Evolutionary conservation across 2,888 invertebrate genomes (phyloP).

Genomic region (Poecilobothrus nobilitatus): DNA sequence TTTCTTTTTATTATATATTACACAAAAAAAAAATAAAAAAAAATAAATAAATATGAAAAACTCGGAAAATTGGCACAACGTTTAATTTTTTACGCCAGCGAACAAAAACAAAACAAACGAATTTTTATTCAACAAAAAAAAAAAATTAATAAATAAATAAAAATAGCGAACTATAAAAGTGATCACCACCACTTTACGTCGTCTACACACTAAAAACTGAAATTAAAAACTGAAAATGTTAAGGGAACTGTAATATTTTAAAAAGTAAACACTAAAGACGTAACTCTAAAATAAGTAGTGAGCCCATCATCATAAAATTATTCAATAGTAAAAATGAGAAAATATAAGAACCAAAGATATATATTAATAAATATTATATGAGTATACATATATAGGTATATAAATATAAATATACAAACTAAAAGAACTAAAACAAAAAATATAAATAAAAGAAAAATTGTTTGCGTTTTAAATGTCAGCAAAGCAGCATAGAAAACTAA

Average conservation of each 20-base stretch:
- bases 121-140: too few species aligned
- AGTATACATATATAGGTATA: neutral
- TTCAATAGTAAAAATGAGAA: neutral
- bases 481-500: neutral
- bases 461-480: too few species aligned
- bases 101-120: too few species aligned
- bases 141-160: neutral
- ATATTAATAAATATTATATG: neutral
- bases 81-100: slow-evolving; percentile 1
- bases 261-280: neutral
- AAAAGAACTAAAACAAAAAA: neutral
- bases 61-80: neutral
- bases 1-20: neutral
- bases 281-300: neutral
- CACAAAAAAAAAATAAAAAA: neutral
- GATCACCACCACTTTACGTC: neutral
- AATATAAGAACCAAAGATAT: neutral
- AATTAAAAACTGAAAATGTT: neutral
- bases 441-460: neutral
- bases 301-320: neutral
- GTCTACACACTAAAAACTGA: slow-evolving; percentile 1
- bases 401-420: too few species aligned
- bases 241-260: neutral
- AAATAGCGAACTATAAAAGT: neutral
- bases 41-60: neutral